phyloP scores from a whole-genome alignment of 2,797 vertebrate genomes.

The Prunella strophiata region DNA sequence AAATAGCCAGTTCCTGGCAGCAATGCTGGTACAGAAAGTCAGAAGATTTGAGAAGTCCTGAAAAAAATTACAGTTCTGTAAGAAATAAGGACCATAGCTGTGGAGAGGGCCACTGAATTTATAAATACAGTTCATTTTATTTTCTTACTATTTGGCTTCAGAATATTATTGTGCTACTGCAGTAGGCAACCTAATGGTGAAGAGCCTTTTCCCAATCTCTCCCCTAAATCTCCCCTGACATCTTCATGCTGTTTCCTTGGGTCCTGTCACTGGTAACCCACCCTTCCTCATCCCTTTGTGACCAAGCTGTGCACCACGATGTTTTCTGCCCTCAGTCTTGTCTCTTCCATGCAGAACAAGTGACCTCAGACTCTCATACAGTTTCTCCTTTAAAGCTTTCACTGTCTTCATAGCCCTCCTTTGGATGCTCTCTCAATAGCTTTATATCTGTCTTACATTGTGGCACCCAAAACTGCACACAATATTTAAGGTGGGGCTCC shows the following conservation, averaged over 20 bases:
- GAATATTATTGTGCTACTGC: not conserved
- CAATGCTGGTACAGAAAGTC: not conserved
- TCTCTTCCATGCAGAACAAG: not conserved
- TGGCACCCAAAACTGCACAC: not conserved
- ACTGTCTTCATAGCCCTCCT: not conserved
- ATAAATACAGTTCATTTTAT: not conserved
- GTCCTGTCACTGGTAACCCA: not conserved
- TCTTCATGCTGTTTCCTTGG: not conserved
- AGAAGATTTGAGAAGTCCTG: not conserved
- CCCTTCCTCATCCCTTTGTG: not conserved
- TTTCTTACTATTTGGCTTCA: not conserved
- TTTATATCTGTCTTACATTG: not conserved
- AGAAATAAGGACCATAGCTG: not conserved
- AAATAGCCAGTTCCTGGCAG: not conserved
- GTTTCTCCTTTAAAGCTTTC: not conserved
- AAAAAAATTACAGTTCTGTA: not conserved
- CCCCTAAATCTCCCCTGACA: not conserved
- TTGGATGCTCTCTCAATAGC: too few species aligned
- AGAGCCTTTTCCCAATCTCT: not conserved
- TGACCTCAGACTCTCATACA: accelerated
- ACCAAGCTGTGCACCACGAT: accelerated
- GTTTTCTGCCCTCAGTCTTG: not conserved
- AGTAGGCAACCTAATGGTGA: not conserved
- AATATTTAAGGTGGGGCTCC: accelerated
- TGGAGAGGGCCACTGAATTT: not conserved